A percentile compares a stretch with the other conserved stretches of the same genome.
Evolutionary conservation across 2,113 vertebrate species (phyloP).

Genomic region (Synodontis membranacea): DNA sequence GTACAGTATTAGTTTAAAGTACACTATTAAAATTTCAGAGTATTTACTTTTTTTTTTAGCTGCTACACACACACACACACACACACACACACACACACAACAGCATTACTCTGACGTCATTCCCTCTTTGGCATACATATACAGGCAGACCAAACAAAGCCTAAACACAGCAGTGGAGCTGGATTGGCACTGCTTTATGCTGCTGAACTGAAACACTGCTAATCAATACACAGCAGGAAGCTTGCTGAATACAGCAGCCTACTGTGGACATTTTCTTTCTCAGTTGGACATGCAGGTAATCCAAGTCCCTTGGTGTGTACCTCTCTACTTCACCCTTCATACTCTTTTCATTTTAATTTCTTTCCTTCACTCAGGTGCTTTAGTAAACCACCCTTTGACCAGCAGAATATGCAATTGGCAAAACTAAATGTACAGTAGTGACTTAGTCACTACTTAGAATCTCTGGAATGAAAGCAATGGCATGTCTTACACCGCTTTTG

Average conservation of each 20-base stretch:
- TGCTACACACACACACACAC: neutral
- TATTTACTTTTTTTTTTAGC: constrained; percentile 14
- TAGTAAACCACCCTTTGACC: constrained; percentile 9
- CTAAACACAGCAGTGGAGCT: constrained; percentile 19
- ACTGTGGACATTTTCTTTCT: constrained; percentile 28
- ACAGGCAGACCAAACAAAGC: neutral
- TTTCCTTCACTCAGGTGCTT: neutral
- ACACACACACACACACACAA: neutral
- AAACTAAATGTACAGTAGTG: neutral
- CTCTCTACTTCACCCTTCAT: neutral
- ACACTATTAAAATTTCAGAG: neutral
- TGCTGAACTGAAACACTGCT: constrained; percentile 26
- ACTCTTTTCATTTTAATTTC: constrained; percentile 13
- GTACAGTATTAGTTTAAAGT: neutral
- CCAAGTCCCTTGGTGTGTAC: constrained; percentile 2
- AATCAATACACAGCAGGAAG: constrained; percentile 33
- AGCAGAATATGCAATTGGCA: constrained; percentile 42
- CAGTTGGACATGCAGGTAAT: constrained; percentile 14
- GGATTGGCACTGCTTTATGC: constrained; percentile 15
- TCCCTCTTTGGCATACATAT: constrained; percentile 5
- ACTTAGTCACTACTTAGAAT: neutral
- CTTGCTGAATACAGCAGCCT: constrained; percentile 20
- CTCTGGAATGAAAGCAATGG: neutral
- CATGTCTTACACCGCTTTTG: neutral
- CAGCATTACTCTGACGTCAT: neutral